Evolutionary conservation across 1,140 invertebrate genomes (phyloP).

Genomic region (Oncopeltus fasciatus): DNA sequence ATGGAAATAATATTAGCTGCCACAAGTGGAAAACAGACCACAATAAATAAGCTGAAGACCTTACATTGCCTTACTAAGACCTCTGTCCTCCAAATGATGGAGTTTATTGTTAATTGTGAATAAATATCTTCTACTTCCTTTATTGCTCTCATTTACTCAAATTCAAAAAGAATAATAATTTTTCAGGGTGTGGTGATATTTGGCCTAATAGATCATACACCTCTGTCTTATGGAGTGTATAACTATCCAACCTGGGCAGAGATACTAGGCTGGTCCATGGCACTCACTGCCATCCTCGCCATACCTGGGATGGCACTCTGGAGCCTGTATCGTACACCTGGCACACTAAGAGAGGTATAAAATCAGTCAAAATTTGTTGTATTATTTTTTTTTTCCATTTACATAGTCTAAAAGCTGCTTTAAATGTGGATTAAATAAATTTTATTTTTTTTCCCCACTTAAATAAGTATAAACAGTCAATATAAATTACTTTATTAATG

Average conservation of each 20-base stretch:
- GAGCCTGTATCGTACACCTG: slow-evolving; percentile 39
- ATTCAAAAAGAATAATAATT: no score
- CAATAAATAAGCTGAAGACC: no score
- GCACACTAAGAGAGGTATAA: slow-evolving; percentile 41
- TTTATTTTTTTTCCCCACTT: slow-evolving; percentile 1
- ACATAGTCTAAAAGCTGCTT: neutral
- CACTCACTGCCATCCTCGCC: slow-evolving; percentile 55
- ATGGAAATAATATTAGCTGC: no score
- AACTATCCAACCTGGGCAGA: slow-evolving; percentile 57
- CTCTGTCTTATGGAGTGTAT: slow-evolving; percentile 50
- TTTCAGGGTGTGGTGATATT: slow-evolving; percentile 44
- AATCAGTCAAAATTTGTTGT: slow-evolving; percentile 26
- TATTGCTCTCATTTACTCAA: no score
- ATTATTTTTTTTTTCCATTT: slow-evolving; percentile 4
- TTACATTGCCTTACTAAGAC: no score
- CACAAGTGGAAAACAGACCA: no score
- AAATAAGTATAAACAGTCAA: no score
- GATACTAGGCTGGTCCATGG: slow-evolving; percentile 52
- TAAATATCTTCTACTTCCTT: no score
- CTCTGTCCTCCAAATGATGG: no score
- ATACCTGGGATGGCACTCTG: slow-evolving; percentile 48
- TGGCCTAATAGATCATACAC: slow-evolving; percentile 47
- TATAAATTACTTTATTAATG: no score
- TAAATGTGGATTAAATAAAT: neutral
- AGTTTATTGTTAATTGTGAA: no score